phyloP scores from a whole-genome alignment of 2,888 invertebrate genomes.

The Drosophila fulvimacula region DNA sequence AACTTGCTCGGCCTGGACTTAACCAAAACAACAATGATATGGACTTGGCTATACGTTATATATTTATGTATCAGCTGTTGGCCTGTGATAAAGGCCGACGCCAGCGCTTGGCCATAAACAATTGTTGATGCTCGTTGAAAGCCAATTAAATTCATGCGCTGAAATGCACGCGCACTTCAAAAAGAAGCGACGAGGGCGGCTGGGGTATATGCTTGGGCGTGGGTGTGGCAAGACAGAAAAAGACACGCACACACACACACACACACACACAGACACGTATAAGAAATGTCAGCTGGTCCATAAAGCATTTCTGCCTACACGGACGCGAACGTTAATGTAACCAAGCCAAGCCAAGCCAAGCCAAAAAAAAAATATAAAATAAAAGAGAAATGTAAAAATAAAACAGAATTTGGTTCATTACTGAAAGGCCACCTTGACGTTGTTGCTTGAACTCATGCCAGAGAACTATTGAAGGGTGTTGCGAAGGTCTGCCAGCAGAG shows the following conservation, averaged over 20 bases:
- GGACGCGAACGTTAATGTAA: slow-evolving; percentile 59
- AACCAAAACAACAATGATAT: slow-evolving; percentile 1
- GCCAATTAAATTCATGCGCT: slow-evolving; percentile 74
- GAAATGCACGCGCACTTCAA: slow-evolving; percentile 67
- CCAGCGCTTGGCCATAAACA: slow-evolving; percentile 61
- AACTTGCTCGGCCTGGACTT: slow-evolving; percentile 35
- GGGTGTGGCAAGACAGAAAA: slow-evolving; percentile 21
- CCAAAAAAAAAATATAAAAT: slow-evolving; percentile 10
- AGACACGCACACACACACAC: slow-evolving; percentile 19
- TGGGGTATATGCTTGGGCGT: slow-evolving; percentile 6
- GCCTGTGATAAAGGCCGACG: slow-evolving; percentile 43
- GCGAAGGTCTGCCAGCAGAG: slow-evolving; percentile 55
- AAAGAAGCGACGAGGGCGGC: slow-evolving; percentile 28
- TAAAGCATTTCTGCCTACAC: slow-evolving; percentile 58
- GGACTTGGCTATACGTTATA: slow-evolving; percentile 10
- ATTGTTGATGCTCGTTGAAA: slow-evolving; percentile 62
- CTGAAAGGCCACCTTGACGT: slow-evolving; percentile 76
- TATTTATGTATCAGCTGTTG: slow-evolving; percentile 54
- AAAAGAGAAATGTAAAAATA: slow-evolving; percentile 65
- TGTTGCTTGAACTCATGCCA: slow-evolving; percentile 75
- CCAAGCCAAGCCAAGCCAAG: slow-evolving; percentile 28
- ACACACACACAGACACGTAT: slow-evolving; percentile 5
- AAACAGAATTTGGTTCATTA: slow-evolving; percentile 75
- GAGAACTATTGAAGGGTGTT: slow-evolving; percentile 73
- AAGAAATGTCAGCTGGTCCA: slow-evolving; percentile 66